Evolutionary conservation across 2,797 vertebrate genomes (phyloP), one percentile per base, ranked within the genome.

Genomic region (Poliocrania exsul): DNA sequence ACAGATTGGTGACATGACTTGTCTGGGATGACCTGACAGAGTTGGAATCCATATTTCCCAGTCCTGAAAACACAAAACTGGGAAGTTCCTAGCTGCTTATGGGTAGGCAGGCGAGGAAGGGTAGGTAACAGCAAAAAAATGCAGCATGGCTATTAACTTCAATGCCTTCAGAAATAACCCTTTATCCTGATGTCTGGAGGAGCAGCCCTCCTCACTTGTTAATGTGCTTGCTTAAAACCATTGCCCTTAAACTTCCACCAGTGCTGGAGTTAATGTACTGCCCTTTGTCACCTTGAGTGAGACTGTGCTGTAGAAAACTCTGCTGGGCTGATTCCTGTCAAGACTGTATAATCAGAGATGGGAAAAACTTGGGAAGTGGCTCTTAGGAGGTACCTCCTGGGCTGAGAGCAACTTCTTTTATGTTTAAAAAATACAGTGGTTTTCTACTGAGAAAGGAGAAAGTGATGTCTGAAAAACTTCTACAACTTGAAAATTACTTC

Each of bases 381-480:
- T 90, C 65, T 88, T 92, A 86, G 71, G 64, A 78, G 23, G 69
- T 82, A 81, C 56, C 86, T 92, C 60, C 88, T 17, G 28, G 73
- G 70, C 35, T 70, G 82, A 84, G 77, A 84, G 15, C 49, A 92
- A 86, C 73, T 86, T 72, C 40, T 86, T 91, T 73, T 37, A 46
- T 74, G 79, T 91, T 89, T 82, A 62, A 91, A 92, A 92, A 92
- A 95, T 40, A 74, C 23, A 57, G 51, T 56, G 44, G 9, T 88
- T 94, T 92, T 91, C 79, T 74, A 11, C 50, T 31, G 42, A 82
- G 78, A 79, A 86, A 81, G n/a, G 49, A 92, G 51, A 81, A 94
- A 92, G 70, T 90, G 86, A 46, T 35, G 49, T 44, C 90, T 79
- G 66, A 29, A 86, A 91, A 94, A 95, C 79, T 94, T 93, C 23